Base-by-base conservation (phyloP, 1,140 invertebrate genomes). In the Panagrolaimus sp. region DNA sequence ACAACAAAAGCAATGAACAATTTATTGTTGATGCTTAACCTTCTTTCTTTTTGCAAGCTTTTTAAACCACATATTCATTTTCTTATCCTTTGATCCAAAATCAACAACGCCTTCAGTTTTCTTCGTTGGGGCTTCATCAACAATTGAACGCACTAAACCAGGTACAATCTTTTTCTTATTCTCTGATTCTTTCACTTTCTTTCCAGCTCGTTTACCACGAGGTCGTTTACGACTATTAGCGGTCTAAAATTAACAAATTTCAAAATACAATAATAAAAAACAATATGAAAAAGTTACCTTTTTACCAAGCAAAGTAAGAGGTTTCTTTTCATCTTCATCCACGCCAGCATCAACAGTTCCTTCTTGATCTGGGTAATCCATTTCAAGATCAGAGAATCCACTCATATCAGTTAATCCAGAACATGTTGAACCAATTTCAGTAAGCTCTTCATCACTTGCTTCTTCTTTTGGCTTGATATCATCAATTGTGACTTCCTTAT, bases 21-120 rank as follows among this genome's bases (percentile, higher is more conserved):
- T 69, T 44, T 75, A 62, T 78, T 43, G 69, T 65, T 80, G 78
- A 69, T 80, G 78, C 48, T 80, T 80, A 52, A 74, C 63, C 63
- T 81, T 81, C 48, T 67, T 44, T 28, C 75, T 47, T 44, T 77
- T 75, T 12, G 71, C 32, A 21, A 75, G 67, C 43, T 76, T 75
- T 32, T 75, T 75, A 45, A 67, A 73, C 73, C 73, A 75, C 67
- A 74, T 70, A 44, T 74, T 74, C 21, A 70, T 72, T 73, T 45
- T 72, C 32, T 52, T 70, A 71, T 64, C 74, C 70, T 64, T 65
- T 14, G 17, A 28, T 10, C 21, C 24, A 24, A 21, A 38, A 17
- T 55, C 43, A 32, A 55, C 45, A 10, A 44, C 32, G 21, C 43
- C 43, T 17, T 69, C 55, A 10, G 45, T 63, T 43, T 74, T 68